phyloP scores from a whole-genome alignment of 2,888 invertebrate species.

The Nomada flava region DNA sequence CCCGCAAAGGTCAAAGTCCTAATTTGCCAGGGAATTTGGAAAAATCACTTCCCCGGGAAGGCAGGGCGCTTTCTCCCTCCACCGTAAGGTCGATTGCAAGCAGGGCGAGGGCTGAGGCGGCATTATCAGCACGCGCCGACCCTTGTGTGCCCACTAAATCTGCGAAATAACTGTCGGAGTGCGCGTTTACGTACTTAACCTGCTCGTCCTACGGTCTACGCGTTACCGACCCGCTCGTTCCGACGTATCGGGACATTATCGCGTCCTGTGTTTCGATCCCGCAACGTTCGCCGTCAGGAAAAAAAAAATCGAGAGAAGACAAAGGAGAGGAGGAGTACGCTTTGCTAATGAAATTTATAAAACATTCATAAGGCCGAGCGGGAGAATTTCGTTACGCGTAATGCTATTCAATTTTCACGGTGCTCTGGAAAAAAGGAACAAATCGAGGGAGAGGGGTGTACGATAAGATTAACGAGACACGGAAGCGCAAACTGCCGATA shows the following conservation, averaged over 20 bases:
- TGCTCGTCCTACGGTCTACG: conserved; percentile 11
- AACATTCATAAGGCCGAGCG: conserved; percentile 42
- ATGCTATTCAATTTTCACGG: conserved; percentile 54
- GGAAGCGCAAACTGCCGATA: conserved; percentile 58
- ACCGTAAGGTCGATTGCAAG: conserved; percentile 17
- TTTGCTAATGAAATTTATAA: conserved; percentile 38
- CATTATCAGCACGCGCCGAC: conserved; percentile 83
- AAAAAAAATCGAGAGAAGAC: neutral
- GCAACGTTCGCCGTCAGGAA: neutral
- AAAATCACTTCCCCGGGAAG: conserved; percentile 56
- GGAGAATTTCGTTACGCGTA: conserved; percentile 50
- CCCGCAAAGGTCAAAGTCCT: conserved; percentile 56
- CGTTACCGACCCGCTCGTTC: neutral
- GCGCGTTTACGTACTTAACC: conserved; percentile 44
- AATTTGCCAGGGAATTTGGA: conserved; percentile 70
- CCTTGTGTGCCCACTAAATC: conserved; percentile 83
- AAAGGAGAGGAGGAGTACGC: conserved; percentile 1
- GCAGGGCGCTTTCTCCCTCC: conserved; percentile 23
- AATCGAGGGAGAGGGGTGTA: neutral
- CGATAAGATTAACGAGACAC: conserved; percentile 56
- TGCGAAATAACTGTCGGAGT: conserved; percentile 77
- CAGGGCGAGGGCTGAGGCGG: conserved; percentile 71
- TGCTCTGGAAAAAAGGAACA: conserved; percentile 10
- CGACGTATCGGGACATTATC: neutral
- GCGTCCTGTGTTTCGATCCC: neutral